Evolutionary conservation across 1,140 invertebrate species (phyloP), one percentile per base, ranked within the genome.

Genomic region (Wiebesia pumilae): DNA sequence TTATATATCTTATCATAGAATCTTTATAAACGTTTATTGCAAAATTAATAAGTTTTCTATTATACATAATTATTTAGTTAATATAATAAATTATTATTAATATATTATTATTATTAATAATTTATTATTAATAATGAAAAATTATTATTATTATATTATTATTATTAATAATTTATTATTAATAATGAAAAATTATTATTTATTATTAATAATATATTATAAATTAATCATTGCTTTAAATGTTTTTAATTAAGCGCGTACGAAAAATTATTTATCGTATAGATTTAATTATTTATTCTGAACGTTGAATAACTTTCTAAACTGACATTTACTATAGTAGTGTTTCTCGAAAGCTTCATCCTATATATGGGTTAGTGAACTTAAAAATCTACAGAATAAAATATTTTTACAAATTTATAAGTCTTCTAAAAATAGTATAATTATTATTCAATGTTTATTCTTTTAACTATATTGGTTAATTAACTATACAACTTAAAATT

Each of bases 251-350:
- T 27, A 62, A 62, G 21, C 14, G 3, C 27, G 3, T 27, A 27
- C 3, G 3, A 27, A 62, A 35, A 71, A 71, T 4, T 38, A 71
- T 24, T 38, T 71, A 12, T 47, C 19, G 21, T 54, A 78, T 84
- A 33, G 51, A 78, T 47, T 65, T 58, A 43, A 78, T 78, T 83
- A 47, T 84, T 62, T 75, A 30, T 65, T 77, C 16, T 10, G 10
- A 78, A 54, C n/a, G 12, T 47, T 38, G 16, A 30, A 58, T 84
- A 84, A n/a, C 73, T 84, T 84, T 84, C 83, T 84, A 84, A 35
- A 78, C 67, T 38, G 54, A 9, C n/a, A 35, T 54, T 78, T 40
- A 35, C 16, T 65, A 9, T 33, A 21, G 47, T 21, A 79, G 10
- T 54, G 33, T 79, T 78, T 47, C 40, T 30, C 14, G 0, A 54